These are phyloP conservation scores for Threskiornis aethiopicus DNA, from an alignment of 2,797 vertebrate genomes.

Conservation along the genomic window DNA sequence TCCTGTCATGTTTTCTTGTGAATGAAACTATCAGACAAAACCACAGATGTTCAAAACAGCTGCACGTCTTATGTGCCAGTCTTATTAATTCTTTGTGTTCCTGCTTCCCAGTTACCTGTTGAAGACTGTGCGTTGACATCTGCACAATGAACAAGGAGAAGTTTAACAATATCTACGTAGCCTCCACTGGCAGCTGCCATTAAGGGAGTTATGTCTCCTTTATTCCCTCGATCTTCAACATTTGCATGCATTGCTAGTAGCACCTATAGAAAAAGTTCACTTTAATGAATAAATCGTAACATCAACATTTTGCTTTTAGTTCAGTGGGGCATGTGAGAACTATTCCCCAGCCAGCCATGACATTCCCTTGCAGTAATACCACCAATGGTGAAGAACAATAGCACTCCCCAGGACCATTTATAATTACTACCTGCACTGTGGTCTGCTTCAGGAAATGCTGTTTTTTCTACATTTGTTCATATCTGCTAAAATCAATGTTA, in stretches of 20 bases:
- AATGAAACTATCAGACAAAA: neutral
- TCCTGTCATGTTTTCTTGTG: neutral
- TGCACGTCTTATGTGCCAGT: neutral
- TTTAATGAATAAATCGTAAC: neutral
- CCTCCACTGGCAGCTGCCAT: constrained; percentile 99
- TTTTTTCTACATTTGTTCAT: neutral
- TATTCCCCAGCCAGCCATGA: neutral
- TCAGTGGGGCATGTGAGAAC: neutral
- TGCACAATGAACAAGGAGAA: constrained; percentile 94
- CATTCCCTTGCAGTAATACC: neutral
- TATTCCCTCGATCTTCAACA: constrained; percentile 97
- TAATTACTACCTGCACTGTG: neutral
- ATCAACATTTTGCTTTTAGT: neutral
- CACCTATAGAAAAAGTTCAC: constrained; percentile 77
- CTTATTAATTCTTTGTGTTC: neutral
- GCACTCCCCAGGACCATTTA: neutral
- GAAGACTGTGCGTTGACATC: constrained; percentile 98
- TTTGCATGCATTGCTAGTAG: constrained; percentile 98
- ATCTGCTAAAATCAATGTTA: neutral
- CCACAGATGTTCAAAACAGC: neutral
- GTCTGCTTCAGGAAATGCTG: neutral
- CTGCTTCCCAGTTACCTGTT: constrained; percentile 82
- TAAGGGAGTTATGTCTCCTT: constrained; percentile 96
- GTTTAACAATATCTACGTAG: constrained; percentile 96
- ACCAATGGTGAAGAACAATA: neutral